Evolutionary conservation across 2,888 invertebrate species (phyloP).

Genomic region (Galerucella pusilla): DNA sequence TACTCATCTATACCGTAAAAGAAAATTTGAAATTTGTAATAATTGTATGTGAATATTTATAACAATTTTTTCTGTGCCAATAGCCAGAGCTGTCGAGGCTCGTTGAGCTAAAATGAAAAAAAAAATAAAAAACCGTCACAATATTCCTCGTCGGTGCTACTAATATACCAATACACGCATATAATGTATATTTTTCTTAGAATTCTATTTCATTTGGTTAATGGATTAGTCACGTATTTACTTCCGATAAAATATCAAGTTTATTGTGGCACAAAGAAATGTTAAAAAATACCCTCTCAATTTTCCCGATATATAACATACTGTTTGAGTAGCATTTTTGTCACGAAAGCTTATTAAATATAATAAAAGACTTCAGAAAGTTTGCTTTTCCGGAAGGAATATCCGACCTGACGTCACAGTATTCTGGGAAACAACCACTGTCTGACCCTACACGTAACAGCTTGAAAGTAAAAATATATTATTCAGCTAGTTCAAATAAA

Average conservation of each 20-base stretch:
- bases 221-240: not conserved
- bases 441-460: slow-evolving; percentile 14
- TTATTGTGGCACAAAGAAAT: not conserved
- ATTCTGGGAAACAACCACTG: slow-evolving; percentile 5
- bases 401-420: slow-evolving; percentile 6
- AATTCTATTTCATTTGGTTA: not conserved
- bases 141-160: not conserved
- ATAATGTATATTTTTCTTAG: not conserved
- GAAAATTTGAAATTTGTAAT: too few relatives aligned
- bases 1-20: too few relatives aligned
- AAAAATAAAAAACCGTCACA: too few relatives aligned
- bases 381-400: slow-evolving; percentile 5
- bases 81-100: too few relatives aligned
- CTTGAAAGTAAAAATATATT: slow-evolving; percentile 27
- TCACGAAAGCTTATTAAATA: slow-evolving; percentile 4
- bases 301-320: slow-evolving; percentile 5
- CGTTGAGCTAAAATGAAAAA: too few relatives aligned
- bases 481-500: slow-evolving; percentile 17
- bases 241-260: not conserved
- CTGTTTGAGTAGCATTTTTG: not conserved
- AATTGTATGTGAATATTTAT: too few relatives aligned
- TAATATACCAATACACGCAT: not conserved
- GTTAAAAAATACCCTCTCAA: not conserved
- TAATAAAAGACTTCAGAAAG: slow-evolving; percentile 13
- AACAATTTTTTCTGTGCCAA: too few relatives aligned